Evolutionary conservation across 92 coral and sea anemone genomes (phyloP).

Genomic region (Zoanthus sansibaricus): DNA sequence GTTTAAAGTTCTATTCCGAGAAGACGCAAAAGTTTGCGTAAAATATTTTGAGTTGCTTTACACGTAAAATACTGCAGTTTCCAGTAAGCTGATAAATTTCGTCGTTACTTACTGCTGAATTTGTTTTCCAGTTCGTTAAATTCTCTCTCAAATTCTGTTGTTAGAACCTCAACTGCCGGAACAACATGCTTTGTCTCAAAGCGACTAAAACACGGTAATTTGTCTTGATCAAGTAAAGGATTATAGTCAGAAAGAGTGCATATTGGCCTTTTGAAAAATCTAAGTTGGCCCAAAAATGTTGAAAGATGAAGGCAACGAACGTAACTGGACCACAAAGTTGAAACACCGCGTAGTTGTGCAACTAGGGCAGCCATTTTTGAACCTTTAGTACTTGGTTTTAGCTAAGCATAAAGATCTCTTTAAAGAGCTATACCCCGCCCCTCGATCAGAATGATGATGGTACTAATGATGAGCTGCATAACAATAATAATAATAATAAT

Average conservation of each 20-base stretch:
- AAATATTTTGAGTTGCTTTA: background rate
- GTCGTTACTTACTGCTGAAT: conserved; percentile 56
- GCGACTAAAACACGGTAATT: conserved; percentile 74
- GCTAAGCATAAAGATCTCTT: background rate
- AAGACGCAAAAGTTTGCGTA: too few species aligned
- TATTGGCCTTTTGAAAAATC: conserved; percentile 67
- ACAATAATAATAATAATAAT: too few species aligned
- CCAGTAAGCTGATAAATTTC: background rate
- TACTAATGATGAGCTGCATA: too few species aligned
- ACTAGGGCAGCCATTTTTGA: conserved; percentile 71
- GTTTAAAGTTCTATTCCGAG: too few species aligned
- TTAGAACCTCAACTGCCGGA: conserved; percentile 64
- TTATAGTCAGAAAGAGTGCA: conserved; percentile 78
- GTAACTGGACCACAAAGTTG: conserved; percentile 71
- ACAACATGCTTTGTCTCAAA: conserved; percentile 67
- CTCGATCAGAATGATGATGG: too few species aligned
- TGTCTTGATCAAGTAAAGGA: conserved; percentile 75
- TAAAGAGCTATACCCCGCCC: too few species aligned
- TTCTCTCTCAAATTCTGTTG: conserved; percentile 63
- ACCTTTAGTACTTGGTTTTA: conserved; percentile 28
- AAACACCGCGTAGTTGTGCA: conserved; percentile 44
- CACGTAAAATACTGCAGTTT: background rate
- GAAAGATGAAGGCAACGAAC: conserved; percentile 85
- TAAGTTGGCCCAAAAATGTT: conserved; percentile 72
- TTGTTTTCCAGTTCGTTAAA: conserved; percentile 67